Conservation (phyloP, 30 jellyfish, hydroid and myxozoan species). For the Hydra vulgaris region DNA sequence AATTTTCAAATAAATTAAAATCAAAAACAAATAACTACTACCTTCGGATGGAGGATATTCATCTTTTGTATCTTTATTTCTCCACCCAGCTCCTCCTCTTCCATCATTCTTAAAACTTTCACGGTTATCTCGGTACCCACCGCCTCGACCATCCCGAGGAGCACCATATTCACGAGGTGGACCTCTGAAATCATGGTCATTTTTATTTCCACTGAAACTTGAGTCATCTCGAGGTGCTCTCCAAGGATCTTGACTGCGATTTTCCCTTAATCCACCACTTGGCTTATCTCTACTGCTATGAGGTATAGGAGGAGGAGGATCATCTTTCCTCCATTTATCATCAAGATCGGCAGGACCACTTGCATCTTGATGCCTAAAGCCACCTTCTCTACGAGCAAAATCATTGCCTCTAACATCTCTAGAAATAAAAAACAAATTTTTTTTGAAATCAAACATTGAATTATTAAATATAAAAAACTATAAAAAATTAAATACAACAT, state of each 20-base stretch:
- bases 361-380: neutral
- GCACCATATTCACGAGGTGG: conserved; percentile 27
- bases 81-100: conserved; percentile 19
- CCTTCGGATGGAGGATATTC: neutral
- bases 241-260: conserved; percentile 19
- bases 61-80: conserved; percentile 10
- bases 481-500: no score
- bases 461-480: no score
- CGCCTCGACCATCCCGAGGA: conserved; percentile 19
- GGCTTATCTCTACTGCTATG: conserved; percentile 21
- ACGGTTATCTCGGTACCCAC: conserved; percentile 37
- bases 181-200: conserved; percentile 9
- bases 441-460: no score
- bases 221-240: conserved; percentile 36
- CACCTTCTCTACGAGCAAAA: conserved; percentile 6
- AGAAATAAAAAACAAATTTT: no score
- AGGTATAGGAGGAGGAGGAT: conserved; percentile 8
- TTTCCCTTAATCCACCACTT: conserved; percentile 39
- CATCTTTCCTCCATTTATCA: conserved; percentile 22
- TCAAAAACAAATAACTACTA: neutral
- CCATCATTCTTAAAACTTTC: conserved; percentile 13
- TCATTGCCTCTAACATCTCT: neutral
- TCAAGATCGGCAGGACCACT: conserved; percentile 27
- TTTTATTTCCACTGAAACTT: conserved; percentile 17
- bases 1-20: neutral